Percentiles rank a stretch among this genome's conserved stretches.
phyloP scores from a whole-genome alignment of 2,888 invertebrate species.

The Nycteola revayana region DNA sequence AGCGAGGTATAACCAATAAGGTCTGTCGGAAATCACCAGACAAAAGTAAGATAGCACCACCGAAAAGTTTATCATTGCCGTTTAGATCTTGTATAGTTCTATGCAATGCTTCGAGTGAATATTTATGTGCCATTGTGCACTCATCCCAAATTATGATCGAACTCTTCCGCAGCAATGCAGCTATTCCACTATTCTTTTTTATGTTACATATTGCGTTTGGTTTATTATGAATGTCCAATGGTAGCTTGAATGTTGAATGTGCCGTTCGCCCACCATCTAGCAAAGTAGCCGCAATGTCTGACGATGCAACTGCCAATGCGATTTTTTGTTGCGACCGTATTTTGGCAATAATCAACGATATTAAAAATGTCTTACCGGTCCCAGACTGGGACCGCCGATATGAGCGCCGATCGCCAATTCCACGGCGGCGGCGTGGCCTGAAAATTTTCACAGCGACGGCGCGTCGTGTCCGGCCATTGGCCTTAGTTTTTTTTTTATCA shows the following conservation, averaged over 20 bases:
- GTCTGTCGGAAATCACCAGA: constrained; percentile 26
- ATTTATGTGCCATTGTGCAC: constrained; percentile 26
- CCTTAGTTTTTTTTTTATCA: too few relatives aligned
- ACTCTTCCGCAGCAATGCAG: constrained; percentile 13
- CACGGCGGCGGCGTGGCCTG: too few relatives aligned
- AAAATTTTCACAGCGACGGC: too few relatives aligned
- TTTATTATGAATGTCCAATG: too few relatives aligned
- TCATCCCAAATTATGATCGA: constrained; percentile 23
- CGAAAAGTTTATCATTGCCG: constrained; percentile 14
- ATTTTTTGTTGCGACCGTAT: constrained; percentile 4
- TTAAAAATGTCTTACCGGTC: too few relatives aligned
- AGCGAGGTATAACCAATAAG: constrained; percentile 14
- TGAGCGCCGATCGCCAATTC: too few relatives aligned
- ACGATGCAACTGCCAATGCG: constrained; percentile 8
- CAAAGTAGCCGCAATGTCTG: constrained; percentile 8
- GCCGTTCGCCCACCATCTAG: constrained; percentile 8
- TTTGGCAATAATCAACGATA: not conserved
- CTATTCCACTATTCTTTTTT: constrained; percentile 15
- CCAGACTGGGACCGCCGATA: too few relatives aligned
- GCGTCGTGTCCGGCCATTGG: too few relatives aligned
- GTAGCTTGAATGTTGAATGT: constrained; percentile 4
- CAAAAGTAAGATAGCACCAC: constrained; percentile 20
- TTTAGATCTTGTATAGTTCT: constrained; percentile 19
- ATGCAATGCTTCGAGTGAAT: constrained; percentile 28
- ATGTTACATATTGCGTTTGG: constrained; percentile 17